These are phyloP conservation scores for Lateolabrax maculatus DNA, from an alignment of 2,797 vertebrate genomes.

Conservation along the genomic window DNA sequence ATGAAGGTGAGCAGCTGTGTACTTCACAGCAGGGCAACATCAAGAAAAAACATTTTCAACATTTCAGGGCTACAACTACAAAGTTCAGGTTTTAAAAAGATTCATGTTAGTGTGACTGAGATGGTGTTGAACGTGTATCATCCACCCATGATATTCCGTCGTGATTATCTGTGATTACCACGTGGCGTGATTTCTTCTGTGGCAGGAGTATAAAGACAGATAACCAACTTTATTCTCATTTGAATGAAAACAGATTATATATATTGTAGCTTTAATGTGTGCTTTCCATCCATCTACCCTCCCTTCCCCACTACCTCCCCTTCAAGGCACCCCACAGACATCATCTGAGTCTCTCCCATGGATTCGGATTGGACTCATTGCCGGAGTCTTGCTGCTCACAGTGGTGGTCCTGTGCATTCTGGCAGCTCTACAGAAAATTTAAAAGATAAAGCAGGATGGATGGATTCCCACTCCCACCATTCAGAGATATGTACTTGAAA, in stretches of 20 bases:
- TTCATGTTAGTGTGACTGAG: background rate
- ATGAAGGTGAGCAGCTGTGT: background rate
- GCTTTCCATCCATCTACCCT: no score
- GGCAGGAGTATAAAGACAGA: background rate
- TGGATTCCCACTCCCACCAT: background rate
- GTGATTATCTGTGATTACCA: background rate
- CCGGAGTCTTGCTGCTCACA: slow-evolving; percentile 43
- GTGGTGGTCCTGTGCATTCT: slow-evolving; percentile 37
- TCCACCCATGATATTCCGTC: no score
- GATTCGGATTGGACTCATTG: slow-evolving; percentile 45
- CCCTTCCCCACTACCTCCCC: no score
- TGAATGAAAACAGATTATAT: background rate
- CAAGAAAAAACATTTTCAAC: background rate
- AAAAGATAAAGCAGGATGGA: background rate
- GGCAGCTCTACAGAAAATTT: slow-evolving; percentile 32
- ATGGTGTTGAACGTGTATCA: background rate
- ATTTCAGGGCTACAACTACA: background rate
- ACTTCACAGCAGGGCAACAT: background rate
- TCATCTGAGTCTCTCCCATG: slow-evolving; percentile 9
- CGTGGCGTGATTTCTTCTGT: background rate
- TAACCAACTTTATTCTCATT: background rate
- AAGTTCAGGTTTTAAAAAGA: background rate
- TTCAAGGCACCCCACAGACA: background rate
- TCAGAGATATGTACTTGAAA: background rate
- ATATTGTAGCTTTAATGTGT: background rate